Conservation (phyloP, 2,797 vertebrate genomes). For the Microctenopoma lineatum region DNA sequence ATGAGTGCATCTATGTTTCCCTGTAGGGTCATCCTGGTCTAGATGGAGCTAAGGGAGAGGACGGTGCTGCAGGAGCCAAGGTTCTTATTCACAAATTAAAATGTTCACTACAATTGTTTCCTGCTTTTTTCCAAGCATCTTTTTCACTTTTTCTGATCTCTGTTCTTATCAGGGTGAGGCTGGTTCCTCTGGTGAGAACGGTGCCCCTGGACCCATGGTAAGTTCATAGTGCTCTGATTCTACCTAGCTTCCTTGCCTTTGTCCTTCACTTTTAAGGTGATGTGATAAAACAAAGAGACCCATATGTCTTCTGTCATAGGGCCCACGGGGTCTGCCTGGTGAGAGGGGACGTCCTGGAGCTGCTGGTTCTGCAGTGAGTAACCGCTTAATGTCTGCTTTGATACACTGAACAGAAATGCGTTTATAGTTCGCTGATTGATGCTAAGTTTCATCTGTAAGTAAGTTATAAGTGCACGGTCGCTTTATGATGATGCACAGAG, state of each 20-base stretch:
- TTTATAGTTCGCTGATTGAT: slow-evolving; percentile 9
- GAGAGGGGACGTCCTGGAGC: slow-evolving; percentile 95
- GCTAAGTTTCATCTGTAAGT: not conserved
- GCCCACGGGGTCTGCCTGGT: slow-evolving; percentile 95
- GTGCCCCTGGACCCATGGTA: slow-evolving; percentile 94
- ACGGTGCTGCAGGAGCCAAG: slow-evolving; percentile 92
- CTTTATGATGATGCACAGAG: not conserved
- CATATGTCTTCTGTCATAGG: slow-evolving; percentile 75
- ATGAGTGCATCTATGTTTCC: slow-evolving; percentile 29
- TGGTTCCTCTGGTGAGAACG: slow-evolving; percentile 91
- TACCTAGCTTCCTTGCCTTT: not conserved
- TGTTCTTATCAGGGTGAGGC: slow-evolving; percentile 87
- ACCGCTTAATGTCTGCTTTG: not conserved
- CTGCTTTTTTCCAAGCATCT: not conserved
- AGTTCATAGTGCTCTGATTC: slow-evolving; percentile 60
- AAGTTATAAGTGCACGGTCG: not conserved
- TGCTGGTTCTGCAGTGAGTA: slow-evolving; percentile 93
- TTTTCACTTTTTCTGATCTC: slow-evolving; percentile 12
- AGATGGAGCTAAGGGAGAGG: slow-evolving; percentile 93
- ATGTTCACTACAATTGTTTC: not conserved
- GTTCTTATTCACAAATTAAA: slow-evolving; percentile 61
- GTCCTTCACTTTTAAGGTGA: not conserved
- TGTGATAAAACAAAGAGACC: not conserved
- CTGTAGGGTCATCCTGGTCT: slow-evolving; percentile 93
- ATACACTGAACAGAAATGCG: not conserved